Conservation (phyloP, 2,797 vertebrate genomes). For the Sebastes trivittatus region DNA sequence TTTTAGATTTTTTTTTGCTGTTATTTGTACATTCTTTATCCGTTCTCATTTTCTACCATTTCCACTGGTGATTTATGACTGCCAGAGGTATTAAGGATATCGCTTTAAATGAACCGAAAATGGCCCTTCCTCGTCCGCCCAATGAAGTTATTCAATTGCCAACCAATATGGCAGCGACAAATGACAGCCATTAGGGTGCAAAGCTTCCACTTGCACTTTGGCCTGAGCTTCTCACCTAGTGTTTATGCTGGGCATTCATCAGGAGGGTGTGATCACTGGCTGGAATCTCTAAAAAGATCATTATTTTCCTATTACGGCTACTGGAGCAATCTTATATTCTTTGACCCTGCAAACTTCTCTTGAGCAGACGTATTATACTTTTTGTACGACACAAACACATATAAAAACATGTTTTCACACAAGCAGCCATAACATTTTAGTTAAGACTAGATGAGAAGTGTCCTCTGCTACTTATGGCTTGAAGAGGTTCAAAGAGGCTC, state of each 20-base stretch:
- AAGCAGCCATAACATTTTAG: neutral
- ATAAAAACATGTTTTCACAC: neutral
- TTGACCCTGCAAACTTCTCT: slow-evolving; percentile 8
- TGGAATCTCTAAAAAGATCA: slow-evolving; percentile 37
- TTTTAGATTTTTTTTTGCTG: neutral
- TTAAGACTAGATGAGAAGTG: neutral
- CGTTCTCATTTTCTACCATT: slow-evolving; percentile 28
- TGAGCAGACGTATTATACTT: neutral
- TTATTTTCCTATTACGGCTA: slow-evolving; percentile 50
- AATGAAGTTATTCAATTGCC: slow-evolving; percentile 66
- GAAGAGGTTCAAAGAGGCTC: slow-evolving; percentile 19
- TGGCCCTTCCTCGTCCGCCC: slow-evolving; percentile 41
- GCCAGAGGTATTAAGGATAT: slow-evolving; percentile 31
- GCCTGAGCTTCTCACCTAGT: slow-evolving; percentile 58
- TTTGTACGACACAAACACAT: neutral
- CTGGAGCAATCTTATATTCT: neutral
- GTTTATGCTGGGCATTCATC: slow-evolving; percentile 62
- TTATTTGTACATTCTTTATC: slow-evolving; percentile 37
- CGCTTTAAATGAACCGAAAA: slow-evolving; percentile 55
- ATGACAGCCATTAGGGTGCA: slow-evolving; percentile 74
- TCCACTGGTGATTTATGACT: slow-evolving; percentile 65
- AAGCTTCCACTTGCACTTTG: slow-evolving; percentile 68
- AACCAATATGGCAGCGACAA: slow-evolving; percentile 78
- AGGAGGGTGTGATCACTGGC: slow-evolving; percentile 31
- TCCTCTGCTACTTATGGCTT: neutral